These are phyloP conservation scores for Petrocephalus zakoni DNA, from an alignment of 2,113 vertebrate genomes.

Conservation along the genomic window DNA sequence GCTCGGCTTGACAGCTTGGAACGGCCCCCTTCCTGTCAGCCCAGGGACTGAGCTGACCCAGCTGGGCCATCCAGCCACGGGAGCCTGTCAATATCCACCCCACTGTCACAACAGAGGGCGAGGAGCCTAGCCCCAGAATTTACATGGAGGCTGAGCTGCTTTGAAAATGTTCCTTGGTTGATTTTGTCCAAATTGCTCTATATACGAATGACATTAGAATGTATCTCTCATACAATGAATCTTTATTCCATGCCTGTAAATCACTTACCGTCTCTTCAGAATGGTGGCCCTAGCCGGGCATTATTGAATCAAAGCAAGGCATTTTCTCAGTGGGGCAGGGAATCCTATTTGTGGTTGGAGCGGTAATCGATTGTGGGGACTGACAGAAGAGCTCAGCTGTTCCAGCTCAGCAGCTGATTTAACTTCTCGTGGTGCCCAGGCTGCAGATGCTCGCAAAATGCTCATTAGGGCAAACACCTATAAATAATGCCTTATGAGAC, in stretches of 20 bases:
- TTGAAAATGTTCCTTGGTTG: neutral
- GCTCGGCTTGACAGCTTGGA: neutral
- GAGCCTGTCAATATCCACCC: conserved; percentile 13
- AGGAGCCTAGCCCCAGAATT: neutral
- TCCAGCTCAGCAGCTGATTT: conserved; percentile 8
- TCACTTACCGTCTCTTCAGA: neutral
- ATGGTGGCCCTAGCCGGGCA: neutral
- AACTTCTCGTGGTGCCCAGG: conserved; percentile 9
- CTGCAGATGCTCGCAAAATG: conserved; percentile 18
- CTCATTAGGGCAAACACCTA: conserved; percentile 20
- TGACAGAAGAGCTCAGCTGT: conserved; percentile 20
- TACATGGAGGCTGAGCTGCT: neutral
- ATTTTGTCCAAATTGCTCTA: neutral
- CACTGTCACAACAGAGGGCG: neutral
- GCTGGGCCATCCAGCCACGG: neutral
- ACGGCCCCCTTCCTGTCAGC: neutral
- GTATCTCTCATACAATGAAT: neutral
- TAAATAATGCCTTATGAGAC: conserved; percentile 29
- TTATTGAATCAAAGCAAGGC: neutral
- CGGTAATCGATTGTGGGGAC: conserved; percentile 1
- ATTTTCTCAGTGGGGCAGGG: neutral
- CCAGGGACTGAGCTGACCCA: conserved; percentile 21
- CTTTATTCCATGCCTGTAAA: neutral
- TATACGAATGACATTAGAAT: neutral
- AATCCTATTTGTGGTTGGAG: neutral